A percentile compares a stretch with the other conserved stretches of the same genome.
Evolutionary conservation across 2,797 vertebrate genomes (phyloP).

Genomic region (Erithacus rubecula): DNA sequence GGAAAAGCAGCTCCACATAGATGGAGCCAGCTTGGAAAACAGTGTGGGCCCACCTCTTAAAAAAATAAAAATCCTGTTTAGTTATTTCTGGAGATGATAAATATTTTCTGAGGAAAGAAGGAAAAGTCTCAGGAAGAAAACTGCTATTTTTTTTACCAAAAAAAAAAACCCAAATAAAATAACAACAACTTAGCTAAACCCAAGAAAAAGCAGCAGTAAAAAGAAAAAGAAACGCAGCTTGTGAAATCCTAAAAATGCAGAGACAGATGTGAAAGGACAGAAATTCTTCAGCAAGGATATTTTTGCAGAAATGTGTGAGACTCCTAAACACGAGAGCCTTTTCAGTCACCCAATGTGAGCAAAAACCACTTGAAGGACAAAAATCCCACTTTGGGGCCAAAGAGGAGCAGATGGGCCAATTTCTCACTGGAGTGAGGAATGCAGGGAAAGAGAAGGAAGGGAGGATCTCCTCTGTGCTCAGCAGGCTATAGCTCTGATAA

Average conservation of each 20-base stretch:
- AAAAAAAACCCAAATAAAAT: background rate
- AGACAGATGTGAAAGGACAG: background rate
- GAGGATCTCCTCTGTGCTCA: background rate
- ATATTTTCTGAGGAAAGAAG: background rate
- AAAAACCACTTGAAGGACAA: background rate
- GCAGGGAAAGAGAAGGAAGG: background rate
- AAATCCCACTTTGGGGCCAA: background rate
- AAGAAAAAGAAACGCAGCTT: background rate
- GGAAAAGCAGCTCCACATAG: fast-evolving
- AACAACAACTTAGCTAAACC: background rate
- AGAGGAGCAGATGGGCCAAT: background rate
- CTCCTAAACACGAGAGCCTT: background rate
- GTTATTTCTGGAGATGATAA: background rate
- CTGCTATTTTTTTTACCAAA: background rate
- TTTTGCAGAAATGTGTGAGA: background rate
- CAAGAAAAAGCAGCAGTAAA: background rate
- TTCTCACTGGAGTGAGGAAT: background rate
- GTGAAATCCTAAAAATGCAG: background rate
- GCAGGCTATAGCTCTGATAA: background rate
- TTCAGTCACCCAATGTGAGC: background rate
- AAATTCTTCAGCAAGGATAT: background rate
- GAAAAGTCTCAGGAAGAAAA: background rate
- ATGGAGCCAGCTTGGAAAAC: background rate
- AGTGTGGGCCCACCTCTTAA: background rate
- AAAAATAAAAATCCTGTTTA: background rate